phyloP scores from a whole-genome alignment of 2,797 vertebrate species.

The Mycteria americana region DNA sequence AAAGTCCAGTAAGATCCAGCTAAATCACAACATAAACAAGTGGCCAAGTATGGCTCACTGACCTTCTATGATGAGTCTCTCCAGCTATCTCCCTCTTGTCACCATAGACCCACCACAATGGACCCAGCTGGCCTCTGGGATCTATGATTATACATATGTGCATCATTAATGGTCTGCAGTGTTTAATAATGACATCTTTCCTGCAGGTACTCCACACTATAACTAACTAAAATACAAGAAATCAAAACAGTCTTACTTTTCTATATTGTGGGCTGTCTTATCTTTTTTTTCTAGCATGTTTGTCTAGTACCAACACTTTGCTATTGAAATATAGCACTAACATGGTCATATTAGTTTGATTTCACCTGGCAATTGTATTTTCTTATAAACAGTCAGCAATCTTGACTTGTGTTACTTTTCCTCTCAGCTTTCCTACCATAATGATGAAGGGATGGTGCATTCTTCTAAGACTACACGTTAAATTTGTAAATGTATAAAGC shows the following conservation, averaged over 20 bases:
- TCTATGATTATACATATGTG: not conserved
- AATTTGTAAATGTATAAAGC: not conserved
- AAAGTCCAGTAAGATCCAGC: not conserved
- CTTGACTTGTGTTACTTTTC: not conserved
- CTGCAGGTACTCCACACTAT: too few relatives aligned
- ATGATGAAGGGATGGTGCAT: not conserved
- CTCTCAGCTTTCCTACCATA: not conserved
- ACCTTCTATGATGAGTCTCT: not conserved
- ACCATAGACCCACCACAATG: too few relatives aligned
- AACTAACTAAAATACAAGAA: not conserved
- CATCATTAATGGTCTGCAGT: not conserved
- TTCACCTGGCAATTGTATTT: not conserved
- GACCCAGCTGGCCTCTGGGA: not conserved
- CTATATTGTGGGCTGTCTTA: not conserved
- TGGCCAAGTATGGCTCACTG: not conserved
- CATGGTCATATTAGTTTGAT: not conserved
- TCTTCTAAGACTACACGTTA: not conserved
- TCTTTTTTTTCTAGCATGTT: not conserved
- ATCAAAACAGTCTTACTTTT: not conserved
- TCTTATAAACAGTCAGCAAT: not conserved
- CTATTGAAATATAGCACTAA: not conserved
- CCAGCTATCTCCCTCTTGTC: not conserved
- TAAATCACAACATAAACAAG: not conserved
- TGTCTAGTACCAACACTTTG: not conserved
- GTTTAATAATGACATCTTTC: not conserved